These are phyloP conservation scores for Drosophila subsilvestris DNA, from an alignment of 2,888 invertebrate species.

Conservation along the genomic window DNA sequence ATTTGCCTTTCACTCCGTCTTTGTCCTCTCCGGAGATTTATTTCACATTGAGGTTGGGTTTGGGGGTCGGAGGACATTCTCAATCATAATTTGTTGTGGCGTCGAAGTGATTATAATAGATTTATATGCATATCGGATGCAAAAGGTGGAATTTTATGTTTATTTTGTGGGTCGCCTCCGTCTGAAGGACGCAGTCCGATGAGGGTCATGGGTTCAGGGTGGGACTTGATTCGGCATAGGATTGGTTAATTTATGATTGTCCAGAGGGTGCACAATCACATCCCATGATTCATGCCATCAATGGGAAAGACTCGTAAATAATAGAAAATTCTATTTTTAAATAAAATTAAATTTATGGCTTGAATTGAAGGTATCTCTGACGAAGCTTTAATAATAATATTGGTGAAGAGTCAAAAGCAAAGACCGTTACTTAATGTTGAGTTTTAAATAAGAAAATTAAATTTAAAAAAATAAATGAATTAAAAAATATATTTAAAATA, in stretches of 20 bases:
- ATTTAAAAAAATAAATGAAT: too few species aligned
- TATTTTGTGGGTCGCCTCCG: conserved; percentile 17
- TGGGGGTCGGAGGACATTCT: conserved; percentile 69
- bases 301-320: conserved; percentile 12
- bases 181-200: not conserved
- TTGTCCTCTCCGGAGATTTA: conserved; percentile 41
- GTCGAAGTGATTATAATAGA: conserved; percentile 79
- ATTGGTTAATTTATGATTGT: conserved; percentile 34
- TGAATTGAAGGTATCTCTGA: not conserved
- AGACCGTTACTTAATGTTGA: too few species aligned
- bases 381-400: too few species aligned
- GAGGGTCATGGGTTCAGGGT: conserved; percentile 24
- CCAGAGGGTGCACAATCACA: conserved; percentile 2
- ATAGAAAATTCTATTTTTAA: not conserved
- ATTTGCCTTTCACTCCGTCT: conserved; percentile 33
- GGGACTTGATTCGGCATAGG: conserved; percentile 20
- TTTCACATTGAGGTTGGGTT: conserved; percentile 31
- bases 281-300: not conserved
- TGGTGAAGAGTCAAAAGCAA: too few species aligned
- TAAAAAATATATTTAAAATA: too few species aligned
- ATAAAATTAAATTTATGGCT: conserved; percentile 5
- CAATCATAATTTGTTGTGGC: conserved; percentile 79
- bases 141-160: conserved; percentile 64
- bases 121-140: conserved; percentile 68
- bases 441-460: too few species aligned